Percentiles rank a stretch among this genome's conserved stretches.
phyloP scores from a whole-genome alignment of 2,113 vertebrate species.

The Typhlomys cinereus region DNA sequence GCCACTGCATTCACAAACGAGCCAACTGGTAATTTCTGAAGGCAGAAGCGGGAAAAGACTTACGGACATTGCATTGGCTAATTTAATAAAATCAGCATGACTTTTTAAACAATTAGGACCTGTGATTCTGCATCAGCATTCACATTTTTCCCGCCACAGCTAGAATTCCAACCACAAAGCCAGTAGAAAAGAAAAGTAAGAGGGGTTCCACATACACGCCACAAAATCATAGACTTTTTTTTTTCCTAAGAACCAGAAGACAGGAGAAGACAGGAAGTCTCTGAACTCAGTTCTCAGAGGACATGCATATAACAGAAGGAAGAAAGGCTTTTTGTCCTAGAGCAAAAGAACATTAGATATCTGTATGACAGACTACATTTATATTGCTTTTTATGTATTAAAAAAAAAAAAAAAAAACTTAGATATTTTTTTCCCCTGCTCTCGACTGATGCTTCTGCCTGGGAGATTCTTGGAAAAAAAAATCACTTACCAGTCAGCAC shows the following conservation, averaged over 20 bases:
- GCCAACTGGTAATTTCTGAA: neutral
- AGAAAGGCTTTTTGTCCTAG: constrained; percentile 44
- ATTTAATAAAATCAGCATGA: constrained; percentile 47
- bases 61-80: neutral
- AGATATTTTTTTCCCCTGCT: neutral
- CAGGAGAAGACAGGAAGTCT: constrained; percentile 32
- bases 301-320: constrained; percentile 14
- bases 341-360: constrained; percentile 37
- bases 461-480: neutral
- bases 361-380: neutral
- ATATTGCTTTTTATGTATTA: neutral
- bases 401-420: neutral
- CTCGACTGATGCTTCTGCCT: neutral
- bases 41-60: neutral
- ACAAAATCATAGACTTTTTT: constrained; percentile 9
- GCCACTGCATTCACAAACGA: constrained; percentile 15
- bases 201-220: neutral
- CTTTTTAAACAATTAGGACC: constrained; percentile 11
- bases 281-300: constrained; percentile 21
- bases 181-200: neutral
- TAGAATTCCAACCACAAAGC: constrained; percentile 53
- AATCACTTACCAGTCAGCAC: neutral
- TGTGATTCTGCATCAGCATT: constrained; percentile 21
- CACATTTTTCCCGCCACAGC: constrained; percentile 38
- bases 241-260: constrained; percentile 49